Conservation (phyloP, 2,797 vertebrate species). For the Karalla daura region DNA sequence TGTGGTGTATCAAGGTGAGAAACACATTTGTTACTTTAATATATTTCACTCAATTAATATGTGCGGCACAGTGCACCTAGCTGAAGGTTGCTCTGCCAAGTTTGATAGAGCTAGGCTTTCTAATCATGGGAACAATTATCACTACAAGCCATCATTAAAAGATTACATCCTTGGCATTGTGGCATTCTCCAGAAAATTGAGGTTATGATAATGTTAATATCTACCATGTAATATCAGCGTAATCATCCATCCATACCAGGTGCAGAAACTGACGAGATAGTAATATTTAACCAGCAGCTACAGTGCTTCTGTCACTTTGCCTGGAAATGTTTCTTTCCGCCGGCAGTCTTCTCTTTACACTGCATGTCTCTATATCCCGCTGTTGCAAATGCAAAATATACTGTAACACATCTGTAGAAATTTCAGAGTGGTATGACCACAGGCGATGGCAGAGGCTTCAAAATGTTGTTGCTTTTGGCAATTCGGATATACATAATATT, state of each 20-base stretch:
- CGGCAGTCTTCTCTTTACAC: not conserved
- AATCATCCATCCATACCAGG: not conserved
- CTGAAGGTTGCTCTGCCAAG: not conserved
- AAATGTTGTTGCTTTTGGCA: conserved; percentile 19
- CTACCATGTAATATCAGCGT: not conserved
- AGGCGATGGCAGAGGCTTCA: conserved; percentile 1
- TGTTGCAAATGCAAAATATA: conserved; percentile 26
- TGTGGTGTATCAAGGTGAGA: not conserved
- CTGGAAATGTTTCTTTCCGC: not conserved
- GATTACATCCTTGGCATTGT: not conserved
- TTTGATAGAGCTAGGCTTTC: not conserved
- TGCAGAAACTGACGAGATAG: not conserved
- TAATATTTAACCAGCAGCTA: conserved; percentile 9
- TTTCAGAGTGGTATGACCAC: not conserved
- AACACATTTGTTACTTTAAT: not conserved
- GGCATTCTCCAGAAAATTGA: conserved; percentile 5
- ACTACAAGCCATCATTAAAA: not conserved
- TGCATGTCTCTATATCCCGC: not conserved
- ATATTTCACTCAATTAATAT: not conserved
- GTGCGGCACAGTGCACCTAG: not conserved
- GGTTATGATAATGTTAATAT: conserved; percentile 1
- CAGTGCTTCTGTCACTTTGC: not conserved
- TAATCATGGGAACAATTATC: not conserved
- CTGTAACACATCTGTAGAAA: conserved; percentile 5
- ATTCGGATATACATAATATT: conserved; percentile 10